Conservation (phyloP, 2,888 invertebrate genomes). For the Phyto melanocephala region DNA sequence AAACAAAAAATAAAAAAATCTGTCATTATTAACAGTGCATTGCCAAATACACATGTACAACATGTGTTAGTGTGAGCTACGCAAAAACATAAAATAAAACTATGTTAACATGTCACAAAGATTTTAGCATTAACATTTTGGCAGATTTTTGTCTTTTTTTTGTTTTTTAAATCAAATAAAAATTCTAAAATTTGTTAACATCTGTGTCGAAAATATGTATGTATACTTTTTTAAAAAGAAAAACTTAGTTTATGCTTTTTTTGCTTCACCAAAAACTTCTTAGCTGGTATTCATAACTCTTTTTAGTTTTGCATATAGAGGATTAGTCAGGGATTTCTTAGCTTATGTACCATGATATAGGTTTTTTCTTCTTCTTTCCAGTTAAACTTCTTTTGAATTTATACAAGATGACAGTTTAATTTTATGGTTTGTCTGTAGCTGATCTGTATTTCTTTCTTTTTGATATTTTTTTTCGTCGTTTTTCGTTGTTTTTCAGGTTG, state of each 20-base stretch:
- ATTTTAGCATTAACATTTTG: slow-evolving; percentile 47
- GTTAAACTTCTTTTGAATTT: slow-evolving; percentile 60
- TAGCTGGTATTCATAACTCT: not conserved
- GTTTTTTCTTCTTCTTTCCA: not conserved
- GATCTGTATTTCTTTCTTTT: slow-evolving; percentile 72
- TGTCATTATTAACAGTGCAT: slow-evolving; percentile 38
- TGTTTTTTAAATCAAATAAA: not conserved
- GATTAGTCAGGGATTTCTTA: slow-evolving; percentile 64
- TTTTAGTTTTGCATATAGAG: slow-evolving; percentile 45
- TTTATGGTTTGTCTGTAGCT: slow-evolving; percentile 79
- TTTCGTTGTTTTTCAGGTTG: not conserved
- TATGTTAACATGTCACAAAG: slow-evolving; percentile 61
- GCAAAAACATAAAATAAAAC: slow-evolving; percentile 25
- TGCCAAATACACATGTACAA: not conserved
- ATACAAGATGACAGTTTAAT: slow-evolving; percentile 79
- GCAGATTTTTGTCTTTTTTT: slow-evolving; percentile 20
- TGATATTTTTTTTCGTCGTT: slow-evolving; percentile 73
- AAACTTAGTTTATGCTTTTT: slow-evolving; percentile 8
- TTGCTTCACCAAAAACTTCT: not conserved
- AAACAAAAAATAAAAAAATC: not conserved
- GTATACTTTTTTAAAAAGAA: not conserved
- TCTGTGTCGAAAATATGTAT: slow-evolving; percentile 45
- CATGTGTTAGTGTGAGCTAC: not conserved
- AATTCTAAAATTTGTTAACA: slow-evolving; percentile 44
- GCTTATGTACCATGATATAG: slow-evolving; percentile 44